Evolutionary conservation across 2,113 vertebrate species (phyloP), one percentile per base, ranked within the genome.

Genomic region (Sebastes fasciatus): DNA sequence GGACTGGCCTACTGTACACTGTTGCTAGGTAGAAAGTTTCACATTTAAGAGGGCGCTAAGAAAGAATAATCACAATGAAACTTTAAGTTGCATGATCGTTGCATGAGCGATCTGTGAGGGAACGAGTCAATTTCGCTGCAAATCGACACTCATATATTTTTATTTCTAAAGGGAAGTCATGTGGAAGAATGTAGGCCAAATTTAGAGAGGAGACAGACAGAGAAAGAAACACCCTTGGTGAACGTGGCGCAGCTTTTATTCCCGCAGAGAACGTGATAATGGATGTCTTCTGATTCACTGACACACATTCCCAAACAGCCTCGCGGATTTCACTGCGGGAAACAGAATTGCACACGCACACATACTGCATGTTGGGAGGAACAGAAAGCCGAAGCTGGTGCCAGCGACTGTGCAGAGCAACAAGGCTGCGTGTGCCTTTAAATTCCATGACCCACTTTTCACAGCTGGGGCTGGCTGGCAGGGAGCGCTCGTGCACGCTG

Each of bases 401-500:
- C 11, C n/a, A 26, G 16, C n/a, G 19, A 57, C 68, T 26, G n/a
- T 61, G 76, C 68, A 46, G 69, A 17, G 64, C 77, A 67, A 78
- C 57, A n/a, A 74, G 84, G 74, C 87, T 78, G 88, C 23, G 40
- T 92, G 91, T 46, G 83, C 91, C 95, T 95, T 96, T 96, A 96
- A 95, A 94, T 95, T 83, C 86, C 68, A 58, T 96, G 95, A 95
- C 95, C 95, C 91, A 95, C 88, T 95, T 96, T 94, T 87, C 83
- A 87, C 91, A 89, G 92, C 88, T 92, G 92, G 90, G 86, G 55
- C 85, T 88, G 83, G 85, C 83, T 90, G 77, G 88, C 76, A 86
- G 84, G 72, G 88, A 79, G 85, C 40, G 82, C 89, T 88, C 86
- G 85, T 87, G 88, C 92, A 88, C 12, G 73, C 85, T 79, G 89